phyloP scores from a whole-genome alignment of 2,113 vertebrate genomes.

The Aptenodytes patagonicus region DNA sequence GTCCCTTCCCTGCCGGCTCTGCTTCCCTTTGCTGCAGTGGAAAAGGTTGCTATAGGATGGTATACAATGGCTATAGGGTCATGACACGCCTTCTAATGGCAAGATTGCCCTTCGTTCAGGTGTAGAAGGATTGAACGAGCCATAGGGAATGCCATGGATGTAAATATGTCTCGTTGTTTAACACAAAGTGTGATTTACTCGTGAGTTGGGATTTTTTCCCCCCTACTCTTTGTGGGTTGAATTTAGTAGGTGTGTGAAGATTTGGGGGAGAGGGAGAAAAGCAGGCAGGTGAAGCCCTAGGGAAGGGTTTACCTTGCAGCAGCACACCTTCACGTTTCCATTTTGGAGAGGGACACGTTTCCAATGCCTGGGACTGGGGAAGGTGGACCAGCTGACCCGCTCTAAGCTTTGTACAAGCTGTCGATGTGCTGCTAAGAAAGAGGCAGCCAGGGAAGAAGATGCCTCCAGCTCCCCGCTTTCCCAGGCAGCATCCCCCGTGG shows the following conservation, averaged over 20 bases:
- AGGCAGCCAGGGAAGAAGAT: neutral
- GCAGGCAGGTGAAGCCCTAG: neutral
- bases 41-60: neutral
- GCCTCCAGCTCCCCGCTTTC: too few species aligned
- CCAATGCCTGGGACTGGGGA: rapidly evolving
- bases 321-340: neutral
- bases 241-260: neutral
- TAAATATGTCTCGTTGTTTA: neutral
- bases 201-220: rapidly evolving
- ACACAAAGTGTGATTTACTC: neutral
- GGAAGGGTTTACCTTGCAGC: neutral
- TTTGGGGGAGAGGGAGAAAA: neutral
- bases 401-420: neutral
- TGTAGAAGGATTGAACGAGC: neutral
- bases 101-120: neutral
- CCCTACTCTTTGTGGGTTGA: neutral
- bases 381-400: neutral
- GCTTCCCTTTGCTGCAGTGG: neutral
- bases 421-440: rapidly evolving
- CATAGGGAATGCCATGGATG: neutral
- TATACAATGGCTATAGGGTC: neutral
- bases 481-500: neutral
- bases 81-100: neutral
- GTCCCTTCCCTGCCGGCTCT: neutral
- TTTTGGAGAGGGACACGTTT: neutral